phyloP scores from a whole-genome alignment of 2,888 invertebrate species.

The Hydriomena furcata region DNA sequence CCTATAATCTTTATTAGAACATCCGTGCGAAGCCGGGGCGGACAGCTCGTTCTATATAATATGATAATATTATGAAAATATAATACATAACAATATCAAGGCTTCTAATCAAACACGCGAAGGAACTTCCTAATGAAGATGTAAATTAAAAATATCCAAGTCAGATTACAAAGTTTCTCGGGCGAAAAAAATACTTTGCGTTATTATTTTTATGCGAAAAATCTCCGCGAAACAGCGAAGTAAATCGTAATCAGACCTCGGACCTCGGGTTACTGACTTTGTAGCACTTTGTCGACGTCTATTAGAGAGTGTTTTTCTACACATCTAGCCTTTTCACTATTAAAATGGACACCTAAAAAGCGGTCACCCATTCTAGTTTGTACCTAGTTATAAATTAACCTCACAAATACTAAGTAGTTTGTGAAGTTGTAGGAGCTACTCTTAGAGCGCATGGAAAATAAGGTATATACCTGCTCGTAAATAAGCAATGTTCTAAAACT shows the following conservation, averaged over 20 bases:
- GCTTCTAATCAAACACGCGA: constrained; percentile 12
- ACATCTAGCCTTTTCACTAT: background rate
- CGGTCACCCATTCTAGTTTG: no score
- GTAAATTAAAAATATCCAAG: constrained; percentile 34
- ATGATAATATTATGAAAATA: background rate
- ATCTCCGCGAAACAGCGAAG: constrained; percentile 17
- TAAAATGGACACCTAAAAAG: no score
- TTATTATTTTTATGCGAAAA: constrained; percentile 33
- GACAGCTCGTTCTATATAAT: no score
- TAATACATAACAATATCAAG: constrained; percentile 1
- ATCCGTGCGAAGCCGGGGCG: no score
- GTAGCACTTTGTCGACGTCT: constrained; percentile 31
- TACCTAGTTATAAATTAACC: no score
- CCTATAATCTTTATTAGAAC: no score
- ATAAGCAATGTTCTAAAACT: no score
- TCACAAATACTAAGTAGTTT: no score
- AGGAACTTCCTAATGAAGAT: constrained; percentile 21
- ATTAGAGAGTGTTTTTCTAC: constrained; percentile 17
- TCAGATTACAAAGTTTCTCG: constrained; percentile 35
- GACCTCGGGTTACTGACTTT: constrained; percentile 29
- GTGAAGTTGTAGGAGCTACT: no score
- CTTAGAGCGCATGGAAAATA: no score
- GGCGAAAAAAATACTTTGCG: constrained; percentile 25
- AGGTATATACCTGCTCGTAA: no score
- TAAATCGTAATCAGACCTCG: constrained; percentile 30